These are phyloP conservation scores for Actenoides lindsayi DNA, from an alignment of 2,113 vertebrate species.

Conservation along the genomic window DNA sequence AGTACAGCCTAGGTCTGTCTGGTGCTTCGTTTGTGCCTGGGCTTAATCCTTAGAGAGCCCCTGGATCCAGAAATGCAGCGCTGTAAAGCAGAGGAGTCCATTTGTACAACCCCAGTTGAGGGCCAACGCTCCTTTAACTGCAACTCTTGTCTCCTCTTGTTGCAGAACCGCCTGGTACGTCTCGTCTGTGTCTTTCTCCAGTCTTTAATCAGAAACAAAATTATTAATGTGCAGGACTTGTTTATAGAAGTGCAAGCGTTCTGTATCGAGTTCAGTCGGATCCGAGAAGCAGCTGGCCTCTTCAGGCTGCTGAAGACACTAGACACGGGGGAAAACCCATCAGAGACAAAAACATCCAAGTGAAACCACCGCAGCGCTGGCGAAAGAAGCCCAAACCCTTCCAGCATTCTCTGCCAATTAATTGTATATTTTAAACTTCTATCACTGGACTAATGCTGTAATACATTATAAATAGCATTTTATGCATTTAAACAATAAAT, in stretches of 20 bases:
- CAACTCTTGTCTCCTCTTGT: neutral
- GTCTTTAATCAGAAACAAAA: constrained; percentile 97
- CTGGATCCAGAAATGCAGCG: neutral
- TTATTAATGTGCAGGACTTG: constrained; percentile 99
- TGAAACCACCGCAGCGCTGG: constrained; percentile 48
- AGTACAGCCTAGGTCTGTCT: neutral
- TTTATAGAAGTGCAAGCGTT: constrained; percentile 99
- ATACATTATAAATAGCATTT: constrained; percentile 64
- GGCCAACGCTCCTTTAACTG: neutral
- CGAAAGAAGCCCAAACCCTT: neutral
- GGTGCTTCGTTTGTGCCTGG: neutral
- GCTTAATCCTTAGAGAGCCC: neutral
- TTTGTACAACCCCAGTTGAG: neutral
- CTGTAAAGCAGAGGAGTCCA: neutral
- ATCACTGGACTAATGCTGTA: constrained; percentile 43
- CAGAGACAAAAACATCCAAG: constrained; percentile 88
- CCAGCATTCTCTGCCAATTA: neutral
- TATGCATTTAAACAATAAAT: constrained; percentile 61
- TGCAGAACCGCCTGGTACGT: constrained; percentile 95
- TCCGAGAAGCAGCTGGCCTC: constrained; percentile 95
- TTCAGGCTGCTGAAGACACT: constrained; percentile 96
- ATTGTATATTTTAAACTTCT: constrained; percentile 56
- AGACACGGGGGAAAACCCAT: constrained; percentile 91
- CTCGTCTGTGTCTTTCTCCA: constrained; percentile 98
- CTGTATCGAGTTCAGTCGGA: constrained; percentile 98